Conservation (phyloP, 2,113 vertebrate genomes). For the Numenius arquata region DNA sequence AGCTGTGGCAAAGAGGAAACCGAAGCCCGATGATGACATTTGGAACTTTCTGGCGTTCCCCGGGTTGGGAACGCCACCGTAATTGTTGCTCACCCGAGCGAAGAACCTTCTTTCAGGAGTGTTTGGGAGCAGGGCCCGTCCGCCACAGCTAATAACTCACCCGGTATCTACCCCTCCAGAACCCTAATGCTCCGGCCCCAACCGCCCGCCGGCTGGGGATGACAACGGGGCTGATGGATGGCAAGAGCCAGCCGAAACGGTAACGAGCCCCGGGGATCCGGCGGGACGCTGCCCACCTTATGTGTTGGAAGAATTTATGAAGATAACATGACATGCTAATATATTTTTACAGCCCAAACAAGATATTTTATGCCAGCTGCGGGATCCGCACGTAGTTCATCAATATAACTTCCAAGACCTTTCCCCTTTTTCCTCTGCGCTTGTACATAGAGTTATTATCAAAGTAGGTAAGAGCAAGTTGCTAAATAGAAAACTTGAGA, state of each 20-base stretch:
- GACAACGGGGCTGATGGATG: constrained; percentile 75
- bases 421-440: constrained; percentile 62
- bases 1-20: constrained; percentile 17
- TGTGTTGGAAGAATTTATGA: constrained; percentile 81
- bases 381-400: constrained; percentile 76
- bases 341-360: constrained; percentile 84
- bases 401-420: constrained; percentile 77
- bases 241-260: constrained; percentile 55
- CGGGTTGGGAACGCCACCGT: constrained; percentile 51
- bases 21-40: constrained; percentile 12
- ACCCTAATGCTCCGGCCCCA: constrained; percentile 59
- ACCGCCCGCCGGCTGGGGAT: constrained; percentile 42
- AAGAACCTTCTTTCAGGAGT: constrained; percentile 66
- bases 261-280: constrained; percentile 73
- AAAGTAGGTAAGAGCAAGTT: constrained; percentile 49
- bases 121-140: constrained; percentile 73
- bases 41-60: constrained; percentile 42
- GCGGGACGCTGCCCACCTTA: constrained; percentile 69
- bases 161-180: constrained; percentile 73
- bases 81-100: constrained; percentile 64
- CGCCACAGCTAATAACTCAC: constrained; percentile 78
- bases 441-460: constrained; percentile 50
- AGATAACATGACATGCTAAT: constrained; percentile 84
- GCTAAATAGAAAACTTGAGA: constrained; percentile 11
- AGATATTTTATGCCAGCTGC: constrained; percentile 78